These are phyloP conservation scores for Montipora capitata DNA, from an alignment of 92 coral and sea anemone species.

Conservation along the genomic window DNA sequence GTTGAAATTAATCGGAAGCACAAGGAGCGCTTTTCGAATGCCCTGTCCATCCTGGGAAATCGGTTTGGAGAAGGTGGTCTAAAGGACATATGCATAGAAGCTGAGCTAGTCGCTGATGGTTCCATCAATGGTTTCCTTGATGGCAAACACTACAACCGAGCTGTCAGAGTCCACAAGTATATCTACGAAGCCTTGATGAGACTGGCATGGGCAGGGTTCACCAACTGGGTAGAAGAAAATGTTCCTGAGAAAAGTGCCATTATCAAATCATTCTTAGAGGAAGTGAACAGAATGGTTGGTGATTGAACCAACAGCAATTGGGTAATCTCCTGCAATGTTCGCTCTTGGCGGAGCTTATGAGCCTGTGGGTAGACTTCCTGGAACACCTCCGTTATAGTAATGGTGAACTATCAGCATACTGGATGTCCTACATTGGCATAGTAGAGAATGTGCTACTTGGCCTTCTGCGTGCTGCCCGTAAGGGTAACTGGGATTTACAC, in stretches of 20 bases:
- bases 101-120: slow-evolving; percentile 55
- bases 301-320: slow-evolving; percentile 20
- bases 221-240: slow-evolving; percentile 10
- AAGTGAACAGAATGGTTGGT: slow-evolving; percentile 8
- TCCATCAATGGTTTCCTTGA: slow-evolving; percentile 48
- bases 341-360: slow-evolving; percentile 2
- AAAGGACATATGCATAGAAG: slow-evolving; percentile 48
- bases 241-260: slow-evolving; percentile 7
- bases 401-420: slow-evolving; percentile 23
- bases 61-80: slow-evolving; percentile 62
- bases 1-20: slow-evolving; percentile 72
- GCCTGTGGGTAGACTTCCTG: slow-evolving; percentile 12
- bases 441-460: slow-evolving; percentile 32
- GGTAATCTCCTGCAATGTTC: neutral
- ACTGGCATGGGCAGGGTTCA: slow-evolving; percentile 23
- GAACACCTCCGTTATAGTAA: slow-evolving; percentile 3
- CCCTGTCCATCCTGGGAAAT: slow-evolving; percentile 54
- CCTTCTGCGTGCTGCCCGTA: slow-evolving; percentile 35
- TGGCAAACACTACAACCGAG: slow-evolving; percentile 49
- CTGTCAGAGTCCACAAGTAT: slow-evolving; percentile 16
- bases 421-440: slow-evolving; percentile 50
- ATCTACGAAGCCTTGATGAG: slow-evolving; percentile 14
- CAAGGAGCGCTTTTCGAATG: slow-evolving; percentile 60
- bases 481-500: slow-evolving; percentile 40
- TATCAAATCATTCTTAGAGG: slow-evolving; percentile 16